phyloP scores from a whole-genome alignment of 2,113 vertebrate genomes.

The Illadopsis cleaveri region DNA sequence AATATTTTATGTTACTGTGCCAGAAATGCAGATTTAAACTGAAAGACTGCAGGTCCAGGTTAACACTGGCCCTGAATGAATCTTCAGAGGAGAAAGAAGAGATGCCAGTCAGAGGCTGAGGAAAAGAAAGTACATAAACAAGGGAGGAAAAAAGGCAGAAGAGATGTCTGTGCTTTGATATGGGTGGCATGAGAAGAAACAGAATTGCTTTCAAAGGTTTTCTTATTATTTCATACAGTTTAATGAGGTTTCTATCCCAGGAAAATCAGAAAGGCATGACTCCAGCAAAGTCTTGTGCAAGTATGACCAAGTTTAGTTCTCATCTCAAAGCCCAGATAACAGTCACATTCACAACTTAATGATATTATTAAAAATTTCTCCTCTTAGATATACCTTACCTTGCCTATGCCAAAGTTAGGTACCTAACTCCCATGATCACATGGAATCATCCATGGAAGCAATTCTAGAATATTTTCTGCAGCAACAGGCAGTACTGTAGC shows the following conservation, averaged over 20 bases:
- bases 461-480: background rate
- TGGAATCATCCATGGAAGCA: background rate
- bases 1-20: background rate
- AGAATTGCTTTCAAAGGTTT: background rate
- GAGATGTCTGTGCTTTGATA: background rate
- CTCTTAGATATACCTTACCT: background rate
- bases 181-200: background rate
- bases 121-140: background rate
- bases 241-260: background rate
- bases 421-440: background rate
- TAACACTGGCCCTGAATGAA: background rate
- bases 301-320: background rate
- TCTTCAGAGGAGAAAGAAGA: conserved; percentile 1
- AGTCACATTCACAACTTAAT: background rate
- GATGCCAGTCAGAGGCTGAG: conserved; percentile 23
- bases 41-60: background rate
- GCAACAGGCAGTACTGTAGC: background rate
- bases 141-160: background rate
- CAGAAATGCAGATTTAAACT: conserved; percentile 29
- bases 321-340: background rate
- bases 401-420: background rate
- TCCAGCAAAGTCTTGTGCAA: background rate
- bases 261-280: background rate
- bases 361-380: fast-evolving
- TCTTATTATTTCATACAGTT: background rate